Percentiles rank a stretch among this genome's conserved stretches.
Conservation (phyloP, 2,888 invertebrate species). For the Archips crataeganus region DNA sequence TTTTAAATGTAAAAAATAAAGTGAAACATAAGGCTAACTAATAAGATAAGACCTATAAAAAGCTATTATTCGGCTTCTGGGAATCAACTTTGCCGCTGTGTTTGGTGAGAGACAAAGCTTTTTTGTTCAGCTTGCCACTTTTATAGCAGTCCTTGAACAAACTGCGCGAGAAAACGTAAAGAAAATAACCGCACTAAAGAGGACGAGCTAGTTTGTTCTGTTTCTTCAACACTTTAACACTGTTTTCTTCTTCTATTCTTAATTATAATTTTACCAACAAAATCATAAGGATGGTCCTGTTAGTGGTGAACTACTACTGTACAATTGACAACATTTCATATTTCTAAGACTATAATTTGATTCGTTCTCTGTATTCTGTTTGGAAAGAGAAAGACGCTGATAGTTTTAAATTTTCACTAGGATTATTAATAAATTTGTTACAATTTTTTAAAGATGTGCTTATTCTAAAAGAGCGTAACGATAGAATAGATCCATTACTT, state of each 20-base stretch:
- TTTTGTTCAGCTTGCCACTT: conserved; percentile 3
- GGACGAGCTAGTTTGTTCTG: not conserved
- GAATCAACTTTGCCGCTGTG: conserved; percentile 25
- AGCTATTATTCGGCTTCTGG: conserved; percentile 16
- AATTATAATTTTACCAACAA: too few relatives aligned
- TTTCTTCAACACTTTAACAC: not conserved
- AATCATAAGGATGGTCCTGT: too few relatives aligned
- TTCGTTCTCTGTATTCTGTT: too few relatives aligned
- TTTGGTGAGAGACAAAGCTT: conserved; percentile 23
- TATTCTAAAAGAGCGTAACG: too few relatives aligned
- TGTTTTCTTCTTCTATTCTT: not conserved
- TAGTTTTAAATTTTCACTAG: too few relatives aligned
- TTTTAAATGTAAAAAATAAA: not conserved
- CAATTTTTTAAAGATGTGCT: too few relatives aligned
- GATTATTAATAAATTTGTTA: too few relatives aligned
- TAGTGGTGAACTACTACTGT: too few relatives aligned
- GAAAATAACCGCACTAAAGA: conserved; percentile 32
- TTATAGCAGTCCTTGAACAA: conserved; percentile 18
- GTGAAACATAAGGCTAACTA: conserved; percentile 1
- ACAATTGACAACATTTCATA: too few relatives aligned
- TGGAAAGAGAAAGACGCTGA: too few relatives aligned
- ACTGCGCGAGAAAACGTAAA: not conserved
- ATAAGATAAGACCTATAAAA: conserved; percentile 20
- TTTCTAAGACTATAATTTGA: too few relatives aligned
- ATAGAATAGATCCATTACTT: too few relatives aligned